Conservation (phyloP, 2,888 invertebrate genomes). For the Temnothorax rugatulus region DNA sequence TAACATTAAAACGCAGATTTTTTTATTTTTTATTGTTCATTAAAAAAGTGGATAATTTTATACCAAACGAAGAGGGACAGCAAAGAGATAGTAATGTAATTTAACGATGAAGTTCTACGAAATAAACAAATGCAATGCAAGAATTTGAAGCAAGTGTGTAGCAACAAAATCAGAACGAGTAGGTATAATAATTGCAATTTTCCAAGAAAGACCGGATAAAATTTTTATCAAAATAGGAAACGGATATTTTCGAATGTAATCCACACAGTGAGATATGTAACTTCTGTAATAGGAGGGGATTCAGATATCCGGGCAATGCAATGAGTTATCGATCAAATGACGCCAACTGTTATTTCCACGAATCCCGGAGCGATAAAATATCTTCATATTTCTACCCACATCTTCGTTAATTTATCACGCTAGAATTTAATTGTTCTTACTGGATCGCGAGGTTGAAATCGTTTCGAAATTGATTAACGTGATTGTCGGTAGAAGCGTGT, state of each 20-base stretch:
- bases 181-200: not conserved
- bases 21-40: not conserved
- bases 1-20: not conserved
- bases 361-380: conserved; percentile 26
- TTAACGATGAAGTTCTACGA: not conserved
- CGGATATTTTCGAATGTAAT: conserved; percentile 20
- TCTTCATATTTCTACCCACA: conserved; percentile 20
- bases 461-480: conserved; percentile 14
- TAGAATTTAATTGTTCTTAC: conserved; percentile 37
- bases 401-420: conserved; percentile 41
- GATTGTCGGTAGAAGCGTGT: no score
- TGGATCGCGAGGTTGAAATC: not conserved
- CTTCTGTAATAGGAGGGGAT: conserved; percentile 1
- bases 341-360: conserved; percentile 23
- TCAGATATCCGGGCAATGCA: conserved; percentile 24
- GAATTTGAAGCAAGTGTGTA: not conserved
- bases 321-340: conserved; percentile 51
- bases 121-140: conserved; percentile 12
- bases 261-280: not conserved
- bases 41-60: not conserved
- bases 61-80: not conserved
- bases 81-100: not conserved
- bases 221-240: conserved; percentile 36
- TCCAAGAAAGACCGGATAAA: not conserved
- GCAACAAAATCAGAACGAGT: not conserved